These are phyloP conservation scores for Pristionchus exspectatus DNA, from an alignment of 2,888 invertebrate species.

Conservation along the genomic window DNA sequence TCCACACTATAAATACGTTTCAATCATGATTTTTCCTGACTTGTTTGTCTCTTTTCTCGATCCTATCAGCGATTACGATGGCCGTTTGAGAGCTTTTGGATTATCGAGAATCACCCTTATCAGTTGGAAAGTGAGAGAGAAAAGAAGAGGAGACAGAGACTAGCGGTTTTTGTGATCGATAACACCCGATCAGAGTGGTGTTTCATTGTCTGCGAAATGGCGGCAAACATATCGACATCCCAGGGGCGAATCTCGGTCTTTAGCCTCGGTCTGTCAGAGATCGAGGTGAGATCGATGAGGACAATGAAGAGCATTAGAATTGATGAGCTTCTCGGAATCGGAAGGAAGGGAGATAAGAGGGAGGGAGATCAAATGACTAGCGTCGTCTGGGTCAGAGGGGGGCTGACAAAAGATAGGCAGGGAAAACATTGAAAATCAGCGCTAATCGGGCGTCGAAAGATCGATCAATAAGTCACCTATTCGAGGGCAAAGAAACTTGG, in stretches of 20 bases:
- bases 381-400: slow-evolving; percentile 23
- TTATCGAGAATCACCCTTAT: background rate
- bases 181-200: background rate
- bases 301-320: background rate
- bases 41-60: background rate
- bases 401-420: background rate
- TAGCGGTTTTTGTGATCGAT: background rate
- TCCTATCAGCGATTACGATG: slow-evolving; percentile 25
- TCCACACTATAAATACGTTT: slow-evolving; percentile 11
- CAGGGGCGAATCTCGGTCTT: slow-evolving; percentile 7
- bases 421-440: background rate
- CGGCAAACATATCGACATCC: background rate
- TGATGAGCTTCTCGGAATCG: background rate
- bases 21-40: background rate
- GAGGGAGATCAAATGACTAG: slow-evolving; percentile 5
- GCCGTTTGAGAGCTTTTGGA: slow-evolving; percentile 2
- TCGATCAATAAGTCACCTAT: background rate
- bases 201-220: background rate
- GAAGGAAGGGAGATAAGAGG: background rate
- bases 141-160: background rate
- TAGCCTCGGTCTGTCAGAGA: background rate
- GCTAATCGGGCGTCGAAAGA: background rate
- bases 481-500: background rate
- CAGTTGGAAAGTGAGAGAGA: background rate
- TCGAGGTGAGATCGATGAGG: background rate